Evolutionary conservation across 2,797 vertebrate species (phyloP).

Genomic region (Echeneis naucrates): DNA sequence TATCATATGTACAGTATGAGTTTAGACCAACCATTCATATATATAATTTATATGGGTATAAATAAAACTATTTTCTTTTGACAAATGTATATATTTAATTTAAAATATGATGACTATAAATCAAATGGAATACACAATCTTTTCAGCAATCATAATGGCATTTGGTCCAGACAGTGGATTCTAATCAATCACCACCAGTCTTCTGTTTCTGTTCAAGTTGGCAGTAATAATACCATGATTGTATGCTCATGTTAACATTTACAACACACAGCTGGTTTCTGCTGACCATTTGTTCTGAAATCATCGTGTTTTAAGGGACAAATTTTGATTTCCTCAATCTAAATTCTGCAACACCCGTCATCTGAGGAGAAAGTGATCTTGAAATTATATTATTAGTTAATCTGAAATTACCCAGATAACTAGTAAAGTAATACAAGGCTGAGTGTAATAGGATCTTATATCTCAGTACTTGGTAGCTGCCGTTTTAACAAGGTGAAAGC

Average conservation of each 20-base stretch:
- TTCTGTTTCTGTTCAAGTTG: background rate
- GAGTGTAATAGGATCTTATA: background rate
- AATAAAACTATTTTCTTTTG: background rate
- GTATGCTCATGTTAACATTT: background rate
- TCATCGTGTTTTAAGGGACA: background rate
- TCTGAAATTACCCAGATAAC: background rate
- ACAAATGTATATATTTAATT: no score
- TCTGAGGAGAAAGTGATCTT: background rate
- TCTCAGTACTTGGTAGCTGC: background rate
- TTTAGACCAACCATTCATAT: no score
- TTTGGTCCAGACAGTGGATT: background rate
- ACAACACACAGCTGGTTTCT: background rate
- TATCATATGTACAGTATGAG: background rate
- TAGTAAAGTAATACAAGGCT: background rate
- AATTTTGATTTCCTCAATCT: no score
- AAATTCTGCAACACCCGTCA: background rate
- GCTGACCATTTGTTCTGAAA: background rate
- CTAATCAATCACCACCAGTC: background rate
- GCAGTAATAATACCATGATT: background rate
- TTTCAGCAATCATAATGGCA: background rate
- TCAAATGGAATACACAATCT: background rate
- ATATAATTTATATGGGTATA: background rate
- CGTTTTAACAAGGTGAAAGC: background rate
- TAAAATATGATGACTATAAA: background rate
- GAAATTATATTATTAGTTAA: background rate